Evolutionary conservation across 1,140 invertebrate species (phyloP).

Genomic region (Drosophila saltans): DNA sequence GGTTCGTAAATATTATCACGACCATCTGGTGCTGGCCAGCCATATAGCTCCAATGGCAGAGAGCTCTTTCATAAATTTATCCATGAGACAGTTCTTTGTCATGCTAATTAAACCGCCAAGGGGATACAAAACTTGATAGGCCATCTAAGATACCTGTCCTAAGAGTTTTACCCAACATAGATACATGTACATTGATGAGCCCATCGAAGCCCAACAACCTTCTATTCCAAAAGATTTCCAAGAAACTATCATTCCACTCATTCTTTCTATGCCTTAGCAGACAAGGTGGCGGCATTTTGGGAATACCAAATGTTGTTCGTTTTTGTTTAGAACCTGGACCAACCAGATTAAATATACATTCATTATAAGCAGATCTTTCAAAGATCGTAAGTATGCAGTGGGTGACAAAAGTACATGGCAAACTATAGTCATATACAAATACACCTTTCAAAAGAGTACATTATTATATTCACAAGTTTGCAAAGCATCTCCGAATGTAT

Average conservation of each 20-base stretch:
- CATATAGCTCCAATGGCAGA: conserved; percentile 31
- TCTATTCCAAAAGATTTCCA: not conserved
- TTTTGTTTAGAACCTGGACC: not conserved
- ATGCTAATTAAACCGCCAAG: conserved; percentile 82
- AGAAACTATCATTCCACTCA: not conserved
- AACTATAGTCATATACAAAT: too few relatives aligned
- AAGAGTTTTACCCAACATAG: conserved; percentile 35
- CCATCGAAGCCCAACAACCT: conserved; percentile 36
- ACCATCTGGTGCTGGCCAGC: conserved; percentile 65
- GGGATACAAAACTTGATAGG: conserved; percentile 69
- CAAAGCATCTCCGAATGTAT: too few relatives aligned
- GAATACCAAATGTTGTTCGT: not conserved
- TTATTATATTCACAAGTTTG: too few relatives aligned
- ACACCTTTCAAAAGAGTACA: too few relatives aligned
- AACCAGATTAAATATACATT: too few relatives aligned
- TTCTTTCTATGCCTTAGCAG: conserved; percentile 25
- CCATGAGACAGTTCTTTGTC: conserved; percentile 80
- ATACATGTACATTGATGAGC: conserved; percentile 36
- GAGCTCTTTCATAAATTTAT: conserved; percentile 74
- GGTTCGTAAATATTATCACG: conserved; percentile 78
- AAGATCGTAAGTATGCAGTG: too few relatives aligned
- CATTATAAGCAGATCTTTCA: too few relatives aligned
- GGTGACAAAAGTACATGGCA: too few relatives aligned
- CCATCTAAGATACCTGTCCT: conserved; percentile 72
- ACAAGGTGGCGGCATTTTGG: conserved; percentile 63